Conservation (phyloP, 2,797 vertebrate species). For the Selene dorsalis region DNA sequence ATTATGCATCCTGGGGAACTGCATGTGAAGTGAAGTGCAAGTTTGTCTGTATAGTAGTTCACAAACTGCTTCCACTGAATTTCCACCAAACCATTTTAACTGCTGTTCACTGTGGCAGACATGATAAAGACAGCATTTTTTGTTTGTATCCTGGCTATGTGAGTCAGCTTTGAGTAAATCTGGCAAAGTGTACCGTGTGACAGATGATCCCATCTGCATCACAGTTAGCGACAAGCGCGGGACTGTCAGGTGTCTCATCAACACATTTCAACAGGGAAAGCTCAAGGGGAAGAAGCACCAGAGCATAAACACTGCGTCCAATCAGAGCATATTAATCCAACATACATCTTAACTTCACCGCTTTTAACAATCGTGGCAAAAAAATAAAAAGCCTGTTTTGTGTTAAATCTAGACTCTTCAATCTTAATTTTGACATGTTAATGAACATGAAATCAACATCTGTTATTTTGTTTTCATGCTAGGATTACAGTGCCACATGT, state of each 20-base stretch:
- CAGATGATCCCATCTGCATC: conserved; percentile 77
- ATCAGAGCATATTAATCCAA: conserved; percentile 22
- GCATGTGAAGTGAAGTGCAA: conserved; percentile 1
- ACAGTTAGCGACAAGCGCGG: conserved; percentile 59
- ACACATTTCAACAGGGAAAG: conserved; percentile 63
- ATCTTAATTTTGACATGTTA: not conserved
- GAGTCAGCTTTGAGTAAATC: conserved; percentile 62
- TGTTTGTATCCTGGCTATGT: conserved; percentile 25
- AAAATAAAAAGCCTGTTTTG: not conserved
- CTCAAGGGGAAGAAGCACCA: conserved; percentile 39
- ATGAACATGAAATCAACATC: not conserved
- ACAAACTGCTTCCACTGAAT: conserved; percentile 11
- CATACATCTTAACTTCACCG: not conserved
- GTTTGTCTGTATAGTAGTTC: not conserved
- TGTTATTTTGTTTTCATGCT: not conserved
- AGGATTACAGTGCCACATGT: not conserved
- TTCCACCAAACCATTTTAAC: conserved; percentile 2
- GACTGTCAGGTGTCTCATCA: conserved; percentile 79
- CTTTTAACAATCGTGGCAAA: conserved; percentile 8
- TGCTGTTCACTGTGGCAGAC: not conserved
- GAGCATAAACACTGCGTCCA: conserved; percentile 32
- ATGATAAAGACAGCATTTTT: conserved; percentile 15
- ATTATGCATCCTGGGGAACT: not conserved
- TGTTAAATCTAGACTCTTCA: not conserved
- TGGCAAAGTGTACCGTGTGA: conserved; percentile 62